Evolutionary conservation across 2,797 vertebrate species (phyloP), one percentile per base, ranked within the genome.

Genomic region (Halcyon chelicuti): DNA sequence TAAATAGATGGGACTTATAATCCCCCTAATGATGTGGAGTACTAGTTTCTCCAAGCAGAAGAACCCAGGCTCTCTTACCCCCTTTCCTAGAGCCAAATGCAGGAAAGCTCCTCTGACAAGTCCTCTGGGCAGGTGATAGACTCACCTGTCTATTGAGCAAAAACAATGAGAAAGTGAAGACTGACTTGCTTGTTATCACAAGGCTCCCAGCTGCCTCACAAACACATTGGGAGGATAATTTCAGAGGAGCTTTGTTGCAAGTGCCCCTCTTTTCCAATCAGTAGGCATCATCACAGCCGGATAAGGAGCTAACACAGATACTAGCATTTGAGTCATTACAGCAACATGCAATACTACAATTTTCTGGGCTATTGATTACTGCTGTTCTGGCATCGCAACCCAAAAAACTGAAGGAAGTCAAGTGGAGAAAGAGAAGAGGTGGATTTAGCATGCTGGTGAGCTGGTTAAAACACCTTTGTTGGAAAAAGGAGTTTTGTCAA

Each of bases 101-200:
- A 84, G 62, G 46, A 55, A 73, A 73, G 31, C 13, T 88, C n/a
- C 70, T 74, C 57, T 95, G 92, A 90, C 96, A 95, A 88, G 20
- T 77, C 42, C 71, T 71, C 76, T 55, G 47, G 75, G 87, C 78
- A 96, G 86, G 81, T 25, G 72, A 88, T 1, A 62, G 54, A 16
- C 83, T 78, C 84, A 76, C 47, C 63, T 23, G 1, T 23, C 2
- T 4, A 46, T 5, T 33, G 55, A 86, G 63, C 0, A 0, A 51
- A 95, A 83, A 85, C 88, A 94, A 94, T 86, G 93, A 90, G 90
- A 91, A 96, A 73, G 88, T 90, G 94, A 93, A 71, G 94, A 96
- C 42, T 90, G 93, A 94, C 77, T 95, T 31, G 74, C 83, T 87
- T 49, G 37, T 77, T 88, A 94, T 95, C 94, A 93, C 57, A 73